Percentiles rank a stretch among this genome's conserved stretches.
phyloP scores from a whole-genome alignment of 2,113 vertebrate species.

The Rhynchopsitta pachyrhyncha region DNA sequence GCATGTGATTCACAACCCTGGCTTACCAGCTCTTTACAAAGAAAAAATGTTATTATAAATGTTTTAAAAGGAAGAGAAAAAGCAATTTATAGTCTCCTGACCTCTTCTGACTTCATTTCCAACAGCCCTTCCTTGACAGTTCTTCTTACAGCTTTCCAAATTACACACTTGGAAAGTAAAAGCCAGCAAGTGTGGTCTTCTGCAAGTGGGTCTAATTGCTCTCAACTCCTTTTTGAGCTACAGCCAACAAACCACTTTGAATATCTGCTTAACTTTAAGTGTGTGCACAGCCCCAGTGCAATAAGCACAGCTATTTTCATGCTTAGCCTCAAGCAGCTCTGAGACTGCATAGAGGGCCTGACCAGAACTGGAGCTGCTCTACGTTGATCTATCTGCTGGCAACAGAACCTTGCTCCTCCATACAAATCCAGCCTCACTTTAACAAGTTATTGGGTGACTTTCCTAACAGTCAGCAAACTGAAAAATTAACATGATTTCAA shows the following conservation, averaged over 20 bases:
- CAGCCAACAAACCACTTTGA: background rate
- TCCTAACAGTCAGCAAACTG: background rate
- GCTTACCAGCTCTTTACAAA: background rate
- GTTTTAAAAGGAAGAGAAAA: background rate
- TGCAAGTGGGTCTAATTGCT: background rate
- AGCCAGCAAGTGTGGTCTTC: background rate
- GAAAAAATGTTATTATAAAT: background rate
- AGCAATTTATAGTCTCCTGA: background rate
- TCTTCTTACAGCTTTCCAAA: background rate
- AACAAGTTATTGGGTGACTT: background rate
- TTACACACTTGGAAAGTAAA: background rate
- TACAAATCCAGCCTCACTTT: background rate
- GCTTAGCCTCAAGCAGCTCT: background rate
- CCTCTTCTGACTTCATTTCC: slow-evolving; percentile 16
- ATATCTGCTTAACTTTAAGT: background rate
- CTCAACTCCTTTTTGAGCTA: background rate
- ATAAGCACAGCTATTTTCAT: background rate
- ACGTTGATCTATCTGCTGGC: background rate
- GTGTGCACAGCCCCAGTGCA: background rate
- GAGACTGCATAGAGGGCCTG: background rate
- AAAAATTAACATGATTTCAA: background rate
- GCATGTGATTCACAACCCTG: background rate
- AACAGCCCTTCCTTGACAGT: background rate
- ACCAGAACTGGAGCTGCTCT: background rate
- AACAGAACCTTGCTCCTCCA: background rate